Evolutionary conservation across 2,888 invertebrate genomes (phyloP), one percentile per base, ranked within the genome.

Genomic region (Nemotelus nigrinus): DNA sequence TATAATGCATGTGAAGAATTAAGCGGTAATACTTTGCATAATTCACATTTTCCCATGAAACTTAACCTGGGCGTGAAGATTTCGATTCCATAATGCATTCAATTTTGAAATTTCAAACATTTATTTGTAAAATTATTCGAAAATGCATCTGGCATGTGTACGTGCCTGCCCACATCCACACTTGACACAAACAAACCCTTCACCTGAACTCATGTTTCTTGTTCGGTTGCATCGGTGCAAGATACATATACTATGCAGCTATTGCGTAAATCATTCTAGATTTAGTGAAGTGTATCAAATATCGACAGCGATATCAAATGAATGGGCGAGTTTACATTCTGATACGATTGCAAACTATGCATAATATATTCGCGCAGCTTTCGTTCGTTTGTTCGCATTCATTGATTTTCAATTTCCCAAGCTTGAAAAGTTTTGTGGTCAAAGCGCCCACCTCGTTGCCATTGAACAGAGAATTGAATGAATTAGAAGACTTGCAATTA

Each of bases 201-300:
- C 57, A 57, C 57, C 25, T 57, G 57, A 57, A 8, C 57, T 4
- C 25, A 25, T 57, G 57, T 50, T 50, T 7, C 50, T 50, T 7
- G n/a, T 57, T 25, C 57, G 10, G 0, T 4, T 57, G 25, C 10
- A 4, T 8, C 57, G 25, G 0, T 57, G n/a, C 57, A 4, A 57
- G 57, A 57, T 25, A 4, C 10, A 8, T 57, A 25, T 10, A 57
- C 10, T 10, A 57, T 25, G 57, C 25, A 57, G 57, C 57, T 8
- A 57, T 3, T 57, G 3, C 0, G 57, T 25, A 25, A 57, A 10
- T 25, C 25, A 57, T 57, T 57, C 57, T 57, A 10, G 57, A 57
- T 10, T 57, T 8, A 57, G 57, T 10, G n/a, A 57, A 57, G 57
- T 57, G 57, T 57, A 57, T 57, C 57, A 25, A 57, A 8, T 57